Evolutionary conservation across 1,140 invertebrate species (phyloP).

Genomic region (Rhizoglyphus robini): DNA sequence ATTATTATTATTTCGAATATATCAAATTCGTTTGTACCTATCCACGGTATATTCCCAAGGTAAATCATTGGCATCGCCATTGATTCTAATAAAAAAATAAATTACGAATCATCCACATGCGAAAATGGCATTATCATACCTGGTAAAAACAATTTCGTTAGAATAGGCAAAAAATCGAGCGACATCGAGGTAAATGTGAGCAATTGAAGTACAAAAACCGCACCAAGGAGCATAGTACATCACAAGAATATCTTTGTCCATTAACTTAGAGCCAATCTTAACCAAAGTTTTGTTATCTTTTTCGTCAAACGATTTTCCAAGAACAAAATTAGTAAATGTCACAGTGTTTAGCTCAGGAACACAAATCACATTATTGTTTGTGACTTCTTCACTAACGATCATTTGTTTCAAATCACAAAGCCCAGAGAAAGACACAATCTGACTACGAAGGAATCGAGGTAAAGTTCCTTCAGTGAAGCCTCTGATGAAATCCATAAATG

Average conservation of each 20-base stretch:
- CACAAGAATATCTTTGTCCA: slow-evolving; percentile 49
- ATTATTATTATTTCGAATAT: not conserved
- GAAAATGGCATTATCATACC: slow-evolving; percentile 31
- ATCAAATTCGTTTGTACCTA: slow-evolving; percentile 21
- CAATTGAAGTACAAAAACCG: slow-evolving; percentile 52
- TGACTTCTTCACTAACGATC: slow-evolving; percentile 11
- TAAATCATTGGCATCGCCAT: slow-evolving; percentile 61
- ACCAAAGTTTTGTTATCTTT: not conserved
- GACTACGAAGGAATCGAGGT: slow-evolving; percentile 38
- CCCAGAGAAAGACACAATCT: slow-evolving; percentile 8
- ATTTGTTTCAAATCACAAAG: slow-evolving; percentile 8
- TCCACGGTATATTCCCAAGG: slow-evolving; percentile 63
- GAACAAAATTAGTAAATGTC: slow-evolving; percentile 31
- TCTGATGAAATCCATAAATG: slow-evolving; percentile 42
- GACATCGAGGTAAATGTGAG: slow-evolving; percentile 47
- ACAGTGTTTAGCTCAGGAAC: slow-evolving; percentile 40
- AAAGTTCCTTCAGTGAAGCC: slow-evolving; percentile 47
- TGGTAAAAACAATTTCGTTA: slow-evolving; percentile 44
- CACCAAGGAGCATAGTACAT: slow-evolving; percentile 54
- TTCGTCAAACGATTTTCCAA: slow-evolving; percentile 23
- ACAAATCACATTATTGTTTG: slow-evolving; percentile 28
- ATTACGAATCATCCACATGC: not conserved
- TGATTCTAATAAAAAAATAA: slow-evolving; percentile 38
- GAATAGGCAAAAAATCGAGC: slow-evolving; percentile 46
- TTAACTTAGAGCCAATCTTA: not conserved